Percentiles rank a stretch among this genome's conserved stretches.
phyloP scores from a whole-genome alignment of 2,113 vertebrate species.

The Aramus guarauna region DNA sequence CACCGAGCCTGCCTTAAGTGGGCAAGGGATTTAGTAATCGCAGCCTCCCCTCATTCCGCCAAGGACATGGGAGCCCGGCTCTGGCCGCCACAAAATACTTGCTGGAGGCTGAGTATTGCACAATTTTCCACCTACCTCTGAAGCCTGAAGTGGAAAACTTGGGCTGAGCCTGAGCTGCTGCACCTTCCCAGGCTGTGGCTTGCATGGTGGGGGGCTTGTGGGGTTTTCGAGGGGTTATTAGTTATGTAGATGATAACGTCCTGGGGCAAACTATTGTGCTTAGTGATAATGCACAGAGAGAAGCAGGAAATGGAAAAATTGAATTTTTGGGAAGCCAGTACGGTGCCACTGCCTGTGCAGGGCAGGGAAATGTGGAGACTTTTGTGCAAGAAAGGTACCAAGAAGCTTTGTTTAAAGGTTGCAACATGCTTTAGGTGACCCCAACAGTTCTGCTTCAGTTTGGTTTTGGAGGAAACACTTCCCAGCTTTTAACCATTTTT shows the following conservation, averaged over 20 bases:
- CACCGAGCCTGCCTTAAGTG: slow-evolving; percentile 49
- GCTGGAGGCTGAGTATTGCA: not conserved
- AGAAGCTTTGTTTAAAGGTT: not conserved
- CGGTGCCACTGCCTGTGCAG: accelerated
- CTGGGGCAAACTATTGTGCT: not conserved
- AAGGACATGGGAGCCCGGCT: not conserved
- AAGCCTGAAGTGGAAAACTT: not conserved
- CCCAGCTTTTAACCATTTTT: not conserved
- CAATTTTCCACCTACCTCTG: not conserved
- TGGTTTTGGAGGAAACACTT: not conserved
- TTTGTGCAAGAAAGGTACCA: not conserved
- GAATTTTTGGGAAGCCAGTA: not conserved
- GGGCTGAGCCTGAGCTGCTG: accelerated
- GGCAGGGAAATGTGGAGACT: not conserved
- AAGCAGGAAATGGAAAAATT: not conserved
- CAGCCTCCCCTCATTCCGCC: not conserved
- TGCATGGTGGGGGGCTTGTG: accelerated
- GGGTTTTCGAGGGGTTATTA: not conserved
- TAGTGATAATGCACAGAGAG: not conserved
- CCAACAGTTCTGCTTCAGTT: not conserved
- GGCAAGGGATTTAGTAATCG: slow-evolving; percentile 49
- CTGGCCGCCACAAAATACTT: not conserved
- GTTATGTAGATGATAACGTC: not conserved
- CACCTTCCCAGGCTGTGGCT: not conserved
- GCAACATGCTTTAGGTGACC: not conserved